Percentiles rank a stretch among this genome's conserved stretches.
These are phyloP conservation scores for Papilio xuthus DNA, from an alignment of 1,140 invertebrate species.

Conservation along the genomic window DNA sequence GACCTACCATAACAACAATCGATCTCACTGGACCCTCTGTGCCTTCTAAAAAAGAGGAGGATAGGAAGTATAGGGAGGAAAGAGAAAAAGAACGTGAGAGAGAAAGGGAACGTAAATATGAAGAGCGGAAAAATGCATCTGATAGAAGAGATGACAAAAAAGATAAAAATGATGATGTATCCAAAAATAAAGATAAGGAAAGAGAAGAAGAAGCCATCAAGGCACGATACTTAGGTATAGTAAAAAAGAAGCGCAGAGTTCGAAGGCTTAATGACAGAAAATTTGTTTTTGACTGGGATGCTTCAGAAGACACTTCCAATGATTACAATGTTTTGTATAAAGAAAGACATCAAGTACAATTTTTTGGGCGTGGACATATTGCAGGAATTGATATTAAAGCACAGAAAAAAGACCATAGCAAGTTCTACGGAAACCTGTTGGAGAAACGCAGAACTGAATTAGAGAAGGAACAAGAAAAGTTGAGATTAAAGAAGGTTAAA, in stretches of 20 bases:
- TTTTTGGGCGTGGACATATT: constrained; percentile 98
- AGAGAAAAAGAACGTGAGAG: constrained; percentile 67
- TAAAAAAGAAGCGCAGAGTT: constrained; percentile 96
- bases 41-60: constrained; percentile 72
- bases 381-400: constrained; percentile 98
- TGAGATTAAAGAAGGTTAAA: constrained; percentile 96
- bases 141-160: constrained; percentile 74
- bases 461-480: constrained; percentile 98
- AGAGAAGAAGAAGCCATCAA: constrained; percentile 96
- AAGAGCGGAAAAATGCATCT: constrained; percentile 61
- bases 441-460: constrained; percentile 97
- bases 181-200: constrained; percentile 93
- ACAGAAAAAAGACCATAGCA: constrained; percentile 98
- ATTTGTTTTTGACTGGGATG: constrained; percentile 99
- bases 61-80: constrained; percentile 69
- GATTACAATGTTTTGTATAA: constrained; percentile 99
- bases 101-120: constrained; percentile 73
- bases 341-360: constrained; percentile 97
- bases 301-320: constrained; percentile 97
- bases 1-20: constrained; percentile 72
- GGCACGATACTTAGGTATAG: constrained; percentile 96
- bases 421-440: constrained; percentile 98
- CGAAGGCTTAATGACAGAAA: constrained; percentile 98
- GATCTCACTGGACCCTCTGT: constrained; percentile 64
- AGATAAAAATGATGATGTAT: constrained; percentile 77